Conservation (phyloP, 2,888 invertebrate genomes). For the Octonoba sinensis region DNA sequence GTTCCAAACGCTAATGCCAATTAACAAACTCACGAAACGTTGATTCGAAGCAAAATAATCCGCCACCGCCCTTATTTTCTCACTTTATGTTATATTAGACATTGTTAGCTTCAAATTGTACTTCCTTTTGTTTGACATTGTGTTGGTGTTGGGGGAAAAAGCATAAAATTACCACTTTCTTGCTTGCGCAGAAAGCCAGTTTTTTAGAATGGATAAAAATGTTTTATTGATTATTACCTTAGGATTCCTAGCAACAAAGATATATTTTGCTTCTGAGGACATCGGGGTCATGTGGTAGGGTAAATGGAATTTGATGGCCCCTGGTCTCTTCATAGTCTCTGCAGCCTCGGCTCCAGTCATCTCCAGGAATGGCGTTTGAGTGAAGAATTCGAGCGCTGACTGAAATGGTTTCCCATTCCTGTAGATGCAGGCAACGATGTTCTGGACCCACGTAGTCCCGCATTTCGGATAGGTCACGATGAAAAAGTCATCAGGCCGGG, state of each 20-base stretch:
- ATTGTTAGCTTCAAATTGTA: no score
- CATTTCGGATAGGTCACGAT: conserved; percentile 63
- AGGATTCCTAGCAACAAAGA: conserved; percentile 50
- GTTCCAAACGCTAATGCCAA: no score
- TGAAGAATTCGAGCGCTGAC: conserved; percentile 35
- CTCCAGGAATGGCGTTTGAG: conserved; percentile 52
- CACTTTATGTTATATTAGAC: no score
- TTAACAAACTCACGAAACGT: no score
- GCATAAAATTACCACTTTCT: no score
- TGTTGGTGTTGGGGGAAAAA: no score
- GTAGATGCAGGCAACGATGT: conserved; percentile 55
- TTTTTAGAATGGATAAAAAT: no score
- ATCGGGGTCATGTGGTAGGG: conserved; percentile 38
- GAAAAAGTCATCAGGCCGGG: conserved; percentile 55
- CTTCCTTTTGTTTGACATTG: no score
- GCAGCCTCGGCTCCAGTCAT: conserved; percentile 44
- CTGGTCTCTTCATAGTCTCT: conserved; percentile 42
- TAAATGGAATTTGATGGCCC: conserved; percentile 65
- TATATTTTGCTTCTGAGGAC: conserved; percentile 47
- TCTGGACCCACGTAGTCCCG: conserved; percentile 63
- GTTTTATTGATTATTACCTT: conserved; percentile 67
- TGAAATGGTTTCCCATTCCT: conserved; percentile 32
- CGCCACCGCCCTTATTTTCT: no score
- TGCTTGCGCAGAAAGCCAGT: no score
- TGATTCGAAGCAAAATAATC: no score